A percentile compares a stretch with the other conserved stretches of the same genome.
phyloP scores from a whole-genome alignment of 2,113 vertebrate genomes.

The Elephas maximus region DNA sequence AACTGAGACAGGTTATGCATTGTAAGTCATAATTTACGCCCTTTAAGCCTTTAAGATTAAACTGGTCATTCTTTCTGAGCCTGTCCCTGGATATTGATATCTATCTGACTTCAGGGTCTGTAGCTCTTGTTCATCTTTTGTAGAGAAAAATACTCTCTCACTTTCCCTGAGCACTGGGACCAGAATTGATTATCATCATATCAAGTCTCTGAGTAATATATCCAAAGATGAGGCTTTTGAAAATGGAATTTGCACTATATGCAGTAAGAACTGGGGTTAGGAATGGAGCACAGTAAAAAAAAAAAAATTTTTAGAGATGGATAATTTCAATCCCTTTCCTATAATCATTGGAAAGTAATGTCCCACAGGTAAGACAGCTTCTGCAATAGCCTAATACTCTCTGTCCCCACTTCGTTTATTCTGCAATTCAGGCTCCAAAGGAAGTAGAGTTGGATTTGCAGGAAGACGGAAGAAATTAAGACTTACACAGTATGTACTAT shows the following conservation, averaged over 20 bases:
- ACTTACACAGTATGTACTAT: background rate
- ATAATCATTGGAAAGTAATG: background rate
- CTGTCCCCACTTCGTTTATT: background rate
- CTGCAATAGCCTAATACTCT: accelerated
- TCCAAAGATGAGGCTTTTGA: background rate
- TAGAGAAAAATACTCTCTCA: background rate
- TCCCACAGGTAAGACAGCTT: background rate
- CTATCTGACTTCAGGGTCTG: background rate
- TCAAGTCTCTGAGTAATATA: background rate
- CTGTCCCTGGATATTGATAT: background rate
- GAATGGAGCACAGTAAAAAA: background rate
- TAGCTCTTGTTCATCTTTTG: background rate
- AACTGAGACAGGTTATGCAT: background rate
- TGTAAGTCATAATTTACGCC: background rate
- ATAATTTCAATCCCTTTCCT: background rate
- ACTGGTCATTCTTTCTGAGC: background rate
- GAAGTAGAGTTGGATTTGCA: background rate
- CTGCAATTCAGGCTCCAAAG: background rate
- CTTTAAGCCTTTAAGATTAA: background rate
- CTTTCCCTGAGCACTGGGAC: background rate
- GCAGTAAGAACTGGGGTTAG: background rate
- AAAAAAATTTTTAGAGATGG: background rate
- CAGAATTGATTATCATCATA: background rate
- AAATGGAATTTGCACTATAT: background rate
- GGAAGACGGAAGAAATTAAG: background rate